Conservation (phyloP, 2,797 vertebrate species). For the Melopsittacus undulatus region DNA sequence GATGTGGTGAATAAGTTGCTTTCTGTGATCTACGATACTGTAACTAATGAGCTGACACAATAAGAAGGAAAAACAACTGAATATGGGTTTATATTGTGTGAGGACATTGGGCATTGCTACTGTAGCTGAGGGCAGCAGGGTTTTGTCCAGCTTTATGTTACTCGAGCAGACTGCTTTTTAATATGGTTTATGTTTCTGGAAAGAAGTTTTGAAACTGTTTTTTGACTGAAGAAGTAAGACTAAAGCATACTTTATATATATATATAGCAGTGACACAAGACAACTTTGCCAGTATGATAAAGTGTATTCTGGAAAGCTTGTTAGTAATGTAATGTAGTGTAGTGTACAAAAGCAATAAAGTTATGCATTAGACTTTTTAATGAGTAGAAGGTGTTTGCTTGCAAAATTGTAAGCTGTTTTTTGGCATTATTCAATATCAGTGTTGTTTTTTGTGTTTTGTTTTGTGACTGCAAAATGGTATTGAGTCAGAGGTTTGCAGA, state of each 20-base stretch:
- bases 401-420: not conserved
- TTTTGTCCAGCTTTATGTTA: not conserved
- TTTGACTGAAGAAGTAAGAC: not conserved
- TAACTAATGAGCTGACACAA: not conserved
- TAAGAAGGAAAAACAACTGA: not conserved
- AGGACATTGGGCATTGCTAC: not conserved
- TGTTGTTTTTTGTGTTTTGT: not conserved
- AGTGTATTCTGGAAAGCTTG: not conserved
- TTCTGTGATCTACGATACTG: not conserved
- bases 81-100: not conserved
- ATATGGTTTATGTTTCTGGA: not conserved
- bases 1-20: constrained; percentile 78
- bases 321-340: not conserved
- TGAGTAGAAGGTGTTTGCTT: not conserved
- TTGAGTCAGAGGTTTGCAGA: not conserved
- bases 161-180: not conserved
- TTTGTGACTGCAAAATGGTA: not conserved
- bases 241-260: not conserved
- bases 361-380: not conserved
- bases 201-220: not conserved
- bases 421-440: not conserved
- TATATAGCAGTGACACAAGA: not conserved
- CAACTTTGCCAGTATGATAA: not conserved
- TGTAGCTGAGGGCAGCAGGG: not conserved
- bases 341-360: not conserved